Evolutionary conservation across 2,113 vertebrate species (phyloP).

Genomic region (Ciconia boyciana): DNA sequence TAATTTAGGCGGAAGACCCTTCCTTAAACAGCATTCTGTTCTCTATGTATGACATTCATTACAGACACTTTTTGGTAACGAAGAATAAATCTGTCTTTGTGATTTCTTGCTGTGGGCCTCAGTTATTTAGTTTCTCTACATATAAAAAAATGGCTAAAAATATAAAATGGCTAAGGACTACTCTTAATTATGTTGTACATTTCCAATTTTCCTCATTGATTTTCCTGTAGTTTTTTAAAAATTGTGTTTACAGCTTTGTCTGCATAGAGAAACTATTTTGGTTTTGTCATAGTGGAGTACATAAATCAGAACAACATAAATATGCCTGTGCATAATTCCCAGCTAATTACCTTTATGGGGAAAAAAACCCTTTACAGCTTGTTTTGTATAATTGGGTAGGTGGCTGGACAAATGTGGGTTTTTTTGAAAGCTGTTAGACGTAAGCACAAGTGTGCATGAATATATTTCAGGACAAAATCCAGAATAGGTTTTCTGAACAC

Average conservation of each 20-base stretch:
- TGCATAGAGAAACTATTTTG: background rate
- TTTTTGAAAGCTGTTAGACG: background rate
- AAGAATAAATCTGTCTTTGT: background rate
- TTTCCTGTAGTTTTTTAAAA: background rate
- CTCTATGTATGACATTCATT: background rate
- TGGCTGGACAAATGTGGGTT: fast-evolving
- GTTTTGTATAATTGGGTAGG: background rate
- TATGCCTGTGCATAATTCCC: background rate
- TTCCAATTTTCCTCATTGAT: background rate
- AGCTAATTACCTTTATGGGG: background rate
- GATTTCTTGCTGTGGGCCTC: background rate
- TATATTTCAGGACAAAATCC: background rate
- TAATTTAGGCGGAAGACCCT: background rate
- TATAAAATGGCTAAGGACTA: background rate
- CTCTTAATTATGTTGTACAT: background rate
- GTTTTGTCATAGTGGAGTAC: background rate
- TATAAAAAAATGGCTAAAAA: background rate
- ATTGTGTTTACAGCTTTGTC: background rate
- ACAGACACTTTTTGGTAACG: background rate
- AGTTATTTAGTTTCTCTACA: background rate
- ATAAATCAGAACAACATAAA: background rate
- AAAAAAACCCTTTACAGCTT: background rate
- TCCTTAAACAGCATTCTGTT: background rate
- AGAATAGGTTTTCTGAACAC: background rate
- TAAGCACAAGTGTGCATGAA: background rate